These are phyloP conservation scores for Drosophila sordidula DNA, from an alignment of 2,888 invertebrate genomes.

Conservation along the genomic window DNA sequence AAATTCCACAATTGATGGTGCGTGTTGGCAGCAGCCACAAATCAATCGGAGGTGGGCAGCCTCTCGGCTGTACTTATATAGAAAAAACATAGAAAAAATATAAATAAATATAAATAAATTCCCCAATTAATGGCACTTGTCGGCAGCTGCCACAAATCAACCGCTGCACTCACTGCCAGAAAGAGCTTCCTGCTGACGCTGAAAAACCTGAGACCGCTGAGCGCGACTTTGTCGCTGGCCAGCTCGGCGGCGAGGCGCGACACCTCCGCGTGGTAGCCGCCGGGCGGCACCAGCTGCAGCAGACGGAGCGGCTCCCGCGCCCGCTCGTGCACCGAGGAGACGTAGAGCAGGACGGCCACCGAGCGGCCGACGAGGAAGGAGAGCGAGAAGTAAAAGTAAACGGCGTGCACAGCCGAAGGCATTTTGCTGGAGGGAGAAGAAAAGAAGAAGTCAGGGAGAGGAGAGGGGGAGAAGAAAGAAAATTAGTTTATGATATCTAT, in stretches of 20 bases:
- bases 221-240: constrained; percentile 76
- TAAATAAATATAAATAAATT: too few species aligned
- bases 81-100: too few species aligned
- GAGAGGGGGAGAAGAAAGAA: not conserved
- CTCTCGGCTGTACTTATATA: not conserved
- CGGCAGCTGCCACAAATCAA: too few species aligned
- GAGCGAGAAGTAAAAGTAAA: constrained; percentile 87
- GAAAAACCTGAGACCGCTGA: constrained; percentile 83
- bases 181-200: constrained; percentile 83
- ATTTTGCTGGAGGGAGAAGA: constrained; percentile 67
- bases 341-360: constrained; percentile 86
- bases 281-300: constrained; percentile 84
- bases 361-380: constrained; percentile 86
- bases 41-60: not conserved
- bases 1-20: too few species aligned
- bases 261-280: constrained; percentile 85
- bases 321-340: constrained; percentile 87
- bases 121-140: too few species aligned
- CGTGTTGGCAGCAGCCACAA: constrained; percentile 1
- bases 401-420: constrained; percentile 83
- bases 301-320: constrained; percentile 84
- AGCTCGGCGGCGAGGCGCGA: constrained; percentile 80
- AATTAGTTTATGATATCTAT: not conserved
- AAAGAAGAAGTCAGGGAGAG: too few species aligned
- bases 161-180: constrained; percentile 78